Conservation (phyloP, 2,797 vertebrate genomes). For the Enteromius paludinosus region DNA sequence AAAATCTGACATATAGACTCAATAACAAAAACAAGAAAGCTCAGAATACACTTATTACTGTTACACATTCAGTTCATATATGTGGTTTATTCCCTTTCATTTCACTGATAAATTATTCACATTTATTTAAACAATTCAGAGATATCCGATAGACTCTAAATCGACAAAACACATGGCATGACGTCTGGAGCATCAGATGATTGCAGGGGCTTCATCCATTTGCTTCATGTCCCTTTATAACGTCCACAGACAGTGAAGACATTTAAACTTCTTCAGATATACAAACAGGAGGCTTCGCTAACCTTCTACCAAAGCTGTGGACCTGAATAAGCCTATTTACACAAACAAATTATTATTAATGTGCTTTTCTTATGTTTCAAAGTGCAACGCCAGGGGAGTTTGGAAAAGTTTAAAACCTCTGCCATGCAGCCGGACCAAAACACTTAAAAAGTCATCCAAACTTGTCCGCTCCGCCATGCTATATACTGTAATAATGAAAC, state of each 20-base stretch:
- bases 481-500: conserved; percentile 23
- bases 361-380: conserved; percentile 4
- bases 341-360: background rate
- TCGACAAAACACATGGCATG: conserved; percentile 29
- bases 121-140: conserved; percentile 77
- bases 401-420: conserved; percentile 14
- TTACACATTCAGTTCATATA: conserved; percentile 18
- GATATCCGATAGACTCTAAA: conserved; percentile 71
- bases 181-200: conserved; percentile 2
- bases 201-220: background rate
- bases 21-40: background rate
- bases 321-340: conserved; percentile 30
- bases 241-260: conserved; percentile 17
- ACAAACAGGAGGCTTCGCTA: conserved; percentile 8
- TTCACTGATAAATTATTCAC: conserved; percentile 84
- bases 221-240: conserved; percentile 4
- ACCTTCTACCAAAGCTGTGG: background rate
- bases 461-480: conserved; percentile 6
- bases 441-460: background rate
- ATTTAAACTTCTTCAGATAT: conserved; percentile 22
- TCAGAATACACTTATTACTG: conserved; percentile 6
- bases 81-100: conserved; percentile 81
- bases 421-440: conserved; percentile 13
- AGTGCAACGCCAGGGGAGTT: conserved; percentile 34
- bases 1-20: background rate